Base-by-base conservation (phyloP, 2,113 vertebrate genomes). In the Phoxinus phoxinus region DNA sequence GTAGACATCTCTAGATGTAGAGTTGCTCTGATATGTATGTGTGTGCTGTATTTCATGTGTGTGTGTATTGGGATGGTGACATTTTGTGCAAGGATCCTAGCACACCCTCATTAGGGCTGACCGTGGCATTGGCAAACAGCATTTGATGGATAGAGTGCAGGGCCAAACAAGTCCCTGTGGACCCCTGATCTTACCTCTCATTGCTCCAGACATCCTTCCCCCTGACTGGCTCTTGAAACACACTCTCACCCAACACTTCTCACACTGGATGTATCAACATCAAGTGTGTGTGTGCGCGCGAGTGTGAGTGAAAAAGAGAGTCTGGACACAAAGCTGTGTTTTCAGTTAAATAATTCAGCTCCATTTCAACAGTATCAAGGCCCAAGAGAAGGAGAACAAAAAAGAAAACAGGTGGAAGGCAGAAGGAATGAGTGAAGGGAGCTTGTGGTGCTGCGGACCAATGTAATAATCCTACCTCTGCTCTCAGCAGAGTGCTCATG, bases 41-140 rank as follows among this genome's bases (percentile, higher is more conserved):
- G 41, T 81, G 63, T 75, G 59, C 61, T 53, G 32, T 61, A 67
- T 61, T 86, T 59, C 63, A 11, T 67, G n/a, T 85, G 67, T 84
- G 76, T 84, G 61, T 35, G 87, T 71, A 72, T 59, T 72, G 72
- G 75, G 51, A 81, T 85, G 46, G 81, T 87, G 58, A 86, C 85
- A 84, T 86, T 84, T 80, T 77, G 74, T 87, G 81, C 84, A 81
- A 73, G 84, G 89, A 93, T 89, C 90, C 92, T 81, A 89, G 32
- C 88, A 74, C 91, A 86, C 89, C 91, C 96, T 97, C 89, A 94
- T 97, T 97, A 97, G 94, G 4, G 90, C 93, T 95, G 96, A 96
- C 96, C 96, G 95, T 94, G 93, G 95, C 95, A 93, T 86, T n/a
- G 89, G 91, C 83, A 89, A 10, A 21, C 90, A 92, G 88, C 88